Evolutionary conservation across 2,888 invertebrate species (phyloP), one percentile per base, ranked within the genome.

Genomic region (Ectemnius continuus): DNA sequence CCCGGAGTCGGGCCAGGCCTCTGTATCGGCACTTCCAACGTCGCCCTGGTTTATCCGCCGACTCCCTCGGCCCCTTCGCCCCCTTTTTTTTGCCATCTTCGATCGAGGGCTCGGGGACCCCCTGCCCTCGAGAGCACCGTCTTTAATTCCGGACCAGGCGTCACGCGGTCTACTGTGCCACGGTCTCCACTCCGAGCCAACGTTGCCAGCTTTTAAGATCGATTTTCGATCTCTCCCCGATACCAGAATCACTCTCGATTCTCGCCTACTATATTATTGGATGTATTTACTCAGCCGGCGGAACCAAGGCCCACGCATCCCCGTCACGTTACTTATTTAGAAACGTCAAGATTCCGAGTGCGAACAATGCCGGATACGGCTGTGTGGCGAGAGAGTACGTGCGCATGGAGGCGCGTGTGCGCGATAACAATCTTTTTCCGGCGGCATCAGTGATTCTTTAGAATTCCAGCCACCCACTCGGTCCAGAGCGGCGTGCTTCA

Each of bases 401-500:
- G 23, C 23, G 23, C 23, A 23, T 23, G 23, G 3, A 23, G 23
- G 23, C 69, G 66, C 48, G 56, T 45, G 67, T 48, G 52, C 14
- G 61, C 68, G 84, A 86, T 85, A 86, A 78, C 75, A 74, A 84
- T 85, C 84, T 82, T 81, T 79, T 78, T 81, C 79, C 75, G 74
- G 76, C 73, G 79, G 76, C 83, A 83, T 82, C 63, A 58, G 62
- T 83, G 86, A 87, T 86, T 85, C 87, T 87, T 87, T 86, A 83
- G 84, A 83, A 85, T 86, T 84, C 81, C 82, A 85, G 82, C 85
- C 84, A 86, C 85, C 85, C 80, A 83, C 84, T 80, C 80, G 81
- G 73, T 68, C 73, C n/a, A 16, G 52, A 13, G 16, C 52, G 52
- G 52, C n/a, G 52, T 16, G 14, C 8, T 52, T 14, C 67, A 63